Base-by-base conservation (phyloP, 2,113 vertebrate species). In the Loxodonta africana region DNA sequence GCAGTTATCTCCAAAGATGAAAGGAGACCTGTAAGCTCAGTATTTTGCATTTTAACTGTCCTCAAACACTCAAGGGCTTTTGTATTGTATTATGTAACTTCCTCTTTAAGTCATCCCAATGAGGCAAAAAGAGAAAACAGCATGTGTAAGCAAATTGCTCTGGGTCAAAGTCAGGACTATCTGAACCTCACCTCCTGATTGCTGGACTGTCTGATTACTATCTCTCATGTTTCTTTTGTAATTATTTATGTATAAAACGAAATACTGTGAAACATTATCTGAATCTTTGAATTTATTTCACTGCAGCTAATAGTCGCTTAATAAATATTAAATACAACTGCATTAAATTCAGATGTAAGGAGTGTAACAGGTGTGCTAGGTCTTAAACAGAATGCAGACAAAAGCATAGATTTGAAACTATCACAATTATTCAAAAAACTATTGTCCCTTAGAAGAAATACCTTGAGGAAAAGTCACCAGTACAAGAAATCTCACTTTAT, bases 261-360 rank as follows among this genome's bases (percentile, higher is more conserved):
- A 86, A 83, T 82, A 41, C 6, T 26, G 33, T 48, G 12, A 26
- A 14, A 53, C 17, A 80, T 77, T 71, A 44, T 88, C 57, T 87
- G 28, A 85, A 83, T 53, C 41, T 76, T 78, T 88, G 20, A n/a
- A 83, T 60, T 93, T 86, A 83, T 60, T 86, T 83, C 5, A 57
- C 44, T 89, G 21, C 10, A 82, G 82, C 30, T 91, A 91, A 65
- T 25, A 86, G 44, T 73, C 95, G 67, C 20, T 95, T 76, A 83
- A 80, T 81, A 87, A 83, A 80, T 78, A 90, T 48, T 78, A 95
- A 88, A 80, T 71, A 46, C 33, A 94, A 90, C n/a, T 83, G 17
- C 51, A 1, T 71, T 93, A 60, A 28, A 26, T 77, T 44, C 44
- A 80, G 1, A 83, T 57, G 41, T 25, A 86, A 71, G 81, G 60